Evolutionary conservation across 2,113 vertebrate genomes (phyloP).

Genomic region (Halichoeres trimaculatus): DNA sequence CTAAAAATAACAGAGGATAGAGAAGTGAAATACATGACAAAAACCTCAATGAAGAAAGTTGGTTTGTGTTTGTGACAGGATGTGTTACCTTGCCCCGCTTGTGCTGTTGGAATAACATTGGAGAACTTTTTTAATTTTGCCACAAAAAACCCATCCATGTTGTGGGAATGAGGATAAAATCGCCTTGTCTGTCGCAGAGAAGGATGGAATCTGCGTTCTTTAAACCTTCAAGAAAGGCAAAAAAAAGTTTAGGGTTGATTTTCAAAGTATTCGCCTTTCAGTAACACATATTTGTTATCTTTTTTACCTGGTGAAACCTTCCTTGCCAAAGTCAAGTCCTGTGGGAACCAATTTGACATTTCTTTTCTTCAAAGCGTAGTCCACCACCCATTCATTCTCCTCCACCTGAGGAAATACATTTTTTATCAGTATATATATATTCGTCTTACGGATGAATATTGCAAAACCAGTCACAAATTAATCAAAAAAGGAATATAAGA

Average conservation of each 20-base stretch:
- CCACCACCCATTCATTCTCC: conserved; percentile 98
- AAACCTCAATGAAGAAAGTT: neutral
- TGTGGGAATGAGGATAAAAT: conserved; percentile 97
- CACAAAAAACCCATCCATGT: conserved; percentile 98
- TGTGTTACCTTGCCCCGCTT: conserved; percentile 72
- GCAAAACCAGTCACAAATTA: neutral
- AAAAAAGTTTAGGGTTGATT: neutral
- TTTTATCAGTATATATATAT: neutral
- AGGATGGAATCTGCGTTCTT: conserved; percentile 91
- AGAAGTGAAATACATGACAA: neutral
- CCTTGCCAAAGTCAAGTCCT: conserved; percentile 95
- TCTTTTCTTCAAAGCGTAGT: conserved; percentile 96
- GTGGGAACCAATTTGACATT: conserved; percentile 94
- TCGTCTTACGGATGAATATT: neutral
- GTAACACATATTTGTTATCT: neutral
- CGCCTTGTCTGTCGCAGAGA: conserved; percentile 87
- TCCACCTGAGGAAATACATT: conserved; percentile 86
- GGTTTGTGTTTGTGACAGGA: neutral
- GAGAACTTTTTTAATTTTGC: conserved; percentile 97
- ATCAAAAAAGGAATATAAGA: neutral
- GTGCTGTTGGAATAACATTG: conserved; percentile 86
- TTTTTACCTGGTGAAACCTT: conserved; percentile 92
- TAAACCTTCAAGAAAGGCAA: conserved; percentile 83
- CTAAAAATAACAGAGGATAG: conserved; percentile 37
- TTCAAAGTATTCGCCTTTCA: neutral